Base-by-base conservation (phyloP, 2,113 vertebrate genomes). In the Penelope pileata region DNA sequence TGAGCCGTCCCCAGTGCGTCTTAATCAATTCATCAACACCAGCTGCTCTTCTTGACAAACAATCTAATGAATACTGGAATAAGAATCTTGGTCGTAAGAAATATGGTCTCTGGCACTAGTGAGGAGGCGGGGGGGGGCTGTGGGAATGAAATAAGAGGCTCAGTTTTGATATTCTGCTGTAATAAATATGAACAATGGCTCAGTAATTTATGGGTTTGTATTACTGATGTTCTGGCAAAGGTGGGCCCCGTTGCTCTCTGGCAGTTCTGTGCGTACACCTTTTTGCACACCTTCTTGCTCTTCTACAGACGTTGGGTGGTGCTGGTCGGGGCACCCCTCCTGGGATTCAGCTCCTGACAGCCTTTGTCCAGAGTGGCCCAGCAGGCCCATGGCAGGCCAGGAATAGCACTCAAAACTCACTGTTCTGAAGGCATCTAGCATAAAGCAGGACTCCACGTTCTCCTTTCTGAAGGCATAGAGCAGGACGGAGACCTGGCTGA, bases 41-140 rank as follows among this genome's bases (percentile, higher is more conserved):
- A 91, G 87, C 91, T 93, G 91, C 89, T 89, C 66, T 50, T 56
- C 53, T 76, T 87, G 81, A 89, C 81, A 79, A 90, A 89, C 86
- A 73, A 32, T 80, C 78, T 91, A 92, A 91, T 92, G 78, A 94
- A 79, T 48, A 30, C 67, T 76, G 81, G 84, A 91, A 83, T 89
- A 53, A 68, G 34, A 72, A 34, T 48, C 77, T 87, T 79, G 40
- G 91, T 93, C 88, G 22, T 82, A 75, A 82, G 83, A 93, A 94
- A 81, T 72, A 69, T 0, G 2, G 51, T 64, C 51, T 56, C 58
- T 93, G 40, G 74, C 45, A 60, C 0, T 2, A 72, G 63, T 29
- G 36, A 58, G 54, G 6, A 32, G 1, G 4, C 4, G 2, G 29
- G 21, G 34, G 34, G 14, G 10, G 4, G 7, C 42, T 21, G 16